These are phyloP conservation scores for Dorcus parallelipipedus DNA, from an alignment of 2,888 invertebrate species.

Conservation along the genomic window DNA sequence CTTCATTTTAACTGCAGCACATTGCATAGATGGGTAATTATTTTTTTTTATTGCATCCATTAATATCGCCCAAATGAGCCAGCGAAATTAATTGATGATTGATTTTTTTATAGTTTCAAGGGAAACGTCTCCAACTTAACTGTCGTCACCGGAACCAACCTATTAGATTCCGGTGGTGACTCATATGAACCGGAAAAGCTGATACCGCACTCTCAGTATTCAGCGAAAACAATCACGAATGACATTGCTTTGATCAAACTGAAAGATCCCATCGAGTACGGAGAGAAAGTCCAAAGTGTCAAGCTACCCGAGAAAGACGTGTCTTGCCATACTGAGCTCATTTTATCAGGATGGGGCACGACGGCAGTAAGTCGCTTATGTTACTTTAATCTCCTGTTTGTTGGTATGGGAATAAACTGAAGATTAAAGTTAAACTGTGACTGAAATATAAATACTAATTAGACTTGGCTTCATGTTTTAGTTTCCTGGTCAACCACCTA, in stretches of 20 bases:
- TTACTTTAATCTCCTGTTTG: neutral
- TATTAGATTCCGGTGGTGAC: slow-evolving; percentile 38
- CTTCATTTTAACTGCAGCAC: slow-evolving; percentile 16
- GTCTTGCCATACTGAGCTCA: slow-evolving; percentile 36
- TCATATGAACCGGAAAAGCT: slow-evolving; percentile 31
- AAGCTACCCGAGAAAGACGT: slow-evolving; percentile 41
- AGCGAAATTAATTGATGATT: too few relatives aligned
- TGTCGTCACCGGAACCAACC: slow-evolving; percentile 39
- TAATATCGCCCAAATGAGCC: too few relatives aligned
- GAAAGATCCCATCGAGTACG: slow-evolving; percentile 14
- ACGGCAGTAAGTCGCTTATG: slow-evolving; percentile 14
- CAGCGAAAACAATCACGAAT: slow-evolving; percentile 13
- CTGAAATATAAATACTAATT: neutral
- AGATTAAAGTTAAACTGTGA: too few relatives aligned
- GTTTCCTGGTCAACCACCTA: slow-evolving; percentile 37
- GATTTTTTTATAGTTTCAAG: slow-evolving; percentile 15
- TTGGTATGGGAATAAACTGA: too few relatives aligned
- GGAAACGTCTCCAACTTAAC: slow-evolving; percentile 31
- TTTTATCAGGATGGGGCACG: slow-evolving; percentile 25
- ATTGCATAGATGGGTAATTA: slow-evolving; percentile 11
- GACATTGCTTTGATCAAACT: slow-evolving; percentile 28
- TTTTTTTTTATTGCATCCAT: neutral
- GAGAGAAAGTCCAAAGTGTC: slow-evolving; percentile 20
- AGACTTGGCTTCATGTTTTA: slow-evolving; percentile 1
- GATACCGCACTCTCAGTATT: slow-evolving; percentile 21